A percentile compares a stretch with the other conserved stretches of the same genome.
Evolutionary conservation across 2,888 invertebrate species (phyloP).

Genomic region (Brenthis daphne): DNA sequence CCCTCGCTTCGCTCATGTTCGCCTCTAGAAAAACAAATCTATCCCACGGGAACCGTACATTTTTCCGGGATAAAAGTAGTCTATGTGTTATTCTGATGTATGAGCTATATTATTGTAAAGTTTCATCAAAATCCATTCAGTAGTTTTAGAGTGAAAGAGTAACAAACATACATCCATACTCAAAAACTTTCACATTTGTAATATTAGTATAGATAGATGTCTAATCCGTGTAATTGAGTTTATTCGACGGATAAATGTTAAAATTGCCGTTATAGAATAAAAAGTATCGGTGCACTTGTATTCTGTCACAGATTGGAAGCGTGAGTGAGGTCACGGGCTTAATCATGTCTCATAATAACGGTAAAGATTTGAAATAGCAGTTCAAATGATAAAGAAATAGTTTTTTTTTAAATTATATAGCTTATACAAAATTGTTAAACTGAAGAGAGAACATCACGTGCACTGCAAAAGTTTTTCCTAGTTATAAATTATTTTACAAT

Average conservation of each 20-base stretch:
- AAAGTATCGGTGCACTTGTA: conserved; percentile 21
- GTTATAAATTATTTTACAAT: too few relatives aligned
- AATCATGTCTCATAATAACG: conserved; percentile 18
- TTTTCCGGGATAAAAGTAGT: too few relatives aligned
- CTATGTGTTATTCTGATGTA: too few relatives aligned
- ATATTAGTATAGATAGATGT: neutral
- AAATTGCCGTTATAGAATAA: conserved; percentile 17
- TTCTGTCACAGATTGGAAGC: conserved; percentile 22
- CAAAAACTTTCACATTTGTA: too few relatives aligned
- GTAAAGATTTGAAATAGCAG: neutral
- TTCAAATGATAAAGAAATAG: conserved; percentile 1
- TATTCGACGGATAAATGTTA: neutral
- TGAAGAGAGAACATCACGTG: conserved; percentile 11
- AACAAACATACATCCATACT: too few relatives aligned
- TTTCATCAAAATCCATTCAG: too few relatives aligned
- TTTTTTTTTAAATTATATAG: conserved; percentile 7
- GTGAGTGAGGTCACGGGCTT: conserved; percentile 24
- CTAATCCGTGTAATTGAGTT: conserved; percentile 8
- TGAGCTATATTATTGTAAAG: too few relatives aligned
- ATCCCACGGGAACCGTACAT: too few relatives aligned
- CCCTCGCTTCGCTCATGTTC: too few relatives aligned
- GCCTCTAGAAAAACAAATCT: too few relatives aligned
- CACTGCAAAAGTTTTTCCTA: too few relatives aligned
- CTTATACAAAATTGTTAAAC: conserved; percentile 3
- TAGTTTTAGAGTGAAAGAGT: too few relatives aligned